Base-by-base conservation (phyloP, 2,113 vertebrate species). In the Nesospiza acunhae region DNA sequence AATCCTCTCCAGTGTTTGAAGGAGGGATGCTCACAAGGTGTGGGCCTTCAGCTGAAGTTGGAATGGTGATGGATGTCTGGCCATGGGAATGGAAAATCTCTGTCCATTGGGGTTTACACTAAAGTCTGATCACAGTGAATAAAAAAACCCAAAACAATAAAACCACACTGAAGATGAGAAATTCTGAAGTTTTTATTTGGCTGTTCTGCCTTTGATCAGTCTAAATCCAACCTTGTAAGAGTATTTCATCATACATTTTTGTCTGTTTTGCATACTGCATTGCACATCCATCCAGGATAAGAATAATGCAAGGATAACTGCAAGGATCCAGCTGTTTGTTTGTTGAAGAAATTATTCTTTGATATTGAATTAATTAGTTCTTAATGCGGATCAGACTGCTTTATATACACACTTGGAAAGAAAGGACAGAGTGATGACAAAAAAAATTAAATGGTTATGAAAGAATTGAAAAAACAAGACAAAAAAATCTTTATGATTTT, bases 331-430 rank as follows among this genome's bases (percentile, higher is more conserved):
- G 89, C 92, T 89, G 59, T 69, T 86, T 82, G 35, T 89, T 93
- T 90, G 64, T 81, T 33, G 56, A 41, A 81, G 87, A 75, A 96
- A 88, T 92, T 79, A 62, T 55, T 55, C 60, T 88, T 68, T 6
- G 20, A 59, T 77, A 49, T 53, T 88, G 90, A 95, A 90, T 90
- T 95, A 92, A 94, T 94, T 90, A 80, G 63, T 46, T 92, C 74
- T 88, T 93, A 70, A 88, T 68, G 79, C 2, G 1, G 68, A 64
- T 83, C 80, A 90, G 79, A 33, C 72, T 70, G 66, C 39, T 86
- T 90, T 87, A 14, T 90, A 59, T 62, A 69, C 89, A 47, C 63
- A 55, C 50, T 87, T 79, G 74, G 67, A 67, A 85, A 85, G 64
- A 87, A 93, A 91, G 69, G 88, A 39, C 37, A 66, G 21, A 33